These are phyloP conservation scores for Tyrophagus putrescentiae DNA, from an alignment of 1,140 invertebrate species.

Conservation along the genomic window DNA sequence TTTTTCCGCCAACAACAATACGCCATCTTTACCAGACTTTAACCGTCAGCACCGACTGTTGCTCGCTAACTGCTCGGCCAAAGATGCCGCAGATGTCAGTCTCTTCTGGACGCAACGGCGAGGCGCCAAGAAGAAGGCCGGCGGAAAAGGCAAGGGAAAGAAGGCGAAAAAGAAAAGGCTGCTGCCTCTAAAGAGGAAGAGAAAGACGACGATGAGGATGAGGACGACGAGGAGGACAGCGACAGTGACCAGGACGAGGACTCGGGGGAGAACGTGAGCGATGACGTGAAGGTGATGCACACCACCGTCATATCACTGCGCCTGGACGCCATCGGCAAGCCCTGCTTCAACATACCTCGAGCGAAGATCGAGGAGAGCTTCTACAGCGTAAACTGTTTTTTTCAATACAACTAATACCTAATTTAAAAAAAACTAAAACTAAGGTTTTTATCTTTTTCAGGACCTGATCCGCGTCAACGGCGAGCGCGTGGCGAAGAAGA, in stretches of 20 bases:
- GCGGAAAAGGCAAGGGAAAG: not conserved
- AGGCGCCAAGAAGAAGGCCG: not conserved
- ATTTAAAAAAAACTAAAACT: not conserved
- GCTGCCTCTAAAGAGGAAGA: slow-evolving; percentile 1
- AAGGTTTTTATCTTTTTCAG: slow-evolving; percentile 38
- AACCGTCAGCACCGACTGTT: too few relatives aligned
- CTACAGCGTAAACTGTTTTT: slow-evolving; percentile 32
- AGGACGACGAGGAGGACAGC: slow-evolving; percentile 31
- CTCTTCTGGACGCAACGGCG: not conserved
- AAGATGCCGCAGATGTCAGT: too few relatives aligned
- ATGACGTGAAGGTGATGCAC: slow-evolving; percentile 37
- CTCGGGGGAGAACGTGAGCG: not conserved
- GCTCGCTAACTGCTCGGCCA: too few relatives aligned
- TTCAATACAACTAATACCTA: not conserved
- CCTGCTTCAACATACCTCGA: slow-evolving; percentile 46
- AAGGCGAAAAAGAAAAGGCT: too few relatives aligned
- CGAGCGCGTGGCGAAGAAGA: slow-evolving; percentile 41
- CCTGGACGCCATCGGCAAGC: slow-evolving; percentile 48
- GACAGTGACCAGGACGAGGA: slow-evolving; percentile 35
- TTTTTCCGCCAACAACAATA: too few relatives aligned
- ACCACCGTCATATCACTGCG: slow-evolving; percentile 44
- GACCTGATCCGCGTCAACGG: slow-evolving; percentile 10
- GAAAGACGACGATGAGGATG: slow-evolving; percentile 21
- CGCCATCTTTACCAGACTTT: too few relatives aligned
- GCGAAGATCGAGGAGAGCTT: slow-evolving; percentile 49